phyloP scores from a whole-genome alignment of 64 coral and sea anemone genomes.

The Trachythela sp. region DNA sequence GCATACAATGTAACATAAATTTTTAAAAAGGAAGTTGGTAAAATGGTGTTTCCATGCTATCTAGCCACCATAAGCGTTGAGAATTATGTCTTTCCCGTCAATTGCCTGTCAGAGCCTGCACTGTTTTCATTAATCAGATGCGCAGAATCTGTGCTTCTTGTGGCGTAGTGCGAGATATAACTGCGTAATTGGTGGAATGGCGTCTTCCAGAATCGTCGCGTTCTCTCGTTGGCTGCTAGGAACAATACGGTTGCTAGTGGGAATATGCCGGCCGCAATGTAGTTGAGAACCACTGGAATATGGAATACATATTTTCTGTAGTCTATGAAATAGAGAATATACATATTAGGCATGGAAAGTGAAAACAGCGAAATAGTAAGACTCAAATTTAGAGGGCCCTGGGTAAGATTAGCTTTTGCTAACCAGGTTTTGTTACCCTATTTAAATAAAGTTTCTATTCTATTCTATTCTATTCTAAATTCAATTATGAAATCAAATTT shows the following conservation, averaged over 20 bases:
- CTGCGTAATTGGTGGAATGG: neutral
- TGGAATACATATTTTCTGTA: neutral
- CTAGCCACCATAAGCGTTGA: too few species aligned
- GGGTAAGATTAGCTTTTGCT: too few species aligned
- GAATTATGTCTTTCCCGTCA: neutral
- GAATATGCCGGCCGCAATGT: neutral
- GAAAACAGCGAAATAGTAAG: neutral
- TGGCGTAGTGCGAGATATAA: neutral
- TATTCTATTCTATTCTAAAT: too few species aligned
- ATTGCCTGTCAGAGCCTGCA: neutral
- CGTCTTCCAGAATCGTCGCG: neutral
- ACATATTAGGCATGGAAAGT: neutral
- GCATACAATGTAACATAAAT: too few species aligned
- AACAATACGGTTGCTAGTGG: neutral
- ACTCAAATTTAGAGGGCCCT: neutral
- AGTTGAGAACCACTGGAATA: neutral
- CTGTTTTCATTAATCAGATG: neutral
- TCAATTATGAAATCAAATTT: too few species aligned
- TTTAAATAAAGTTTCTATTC: too few species aligned
- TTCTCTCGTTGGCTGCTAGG: slow-evolving; percentile 7
- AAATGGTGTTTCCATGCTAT: too few species aligned
- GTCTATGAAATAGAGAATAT: neutral
- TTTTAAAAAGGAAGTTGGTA: too few species aligned
- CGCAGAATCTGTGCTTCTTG: neutral
- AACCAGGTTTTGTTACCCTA: too few species aligned